These are phyloP conservation scores for Peribatodes rhomboidaria DNA, from an alignment of 2,888 invertebrate species.

Conservation along the genomic window DNA sequence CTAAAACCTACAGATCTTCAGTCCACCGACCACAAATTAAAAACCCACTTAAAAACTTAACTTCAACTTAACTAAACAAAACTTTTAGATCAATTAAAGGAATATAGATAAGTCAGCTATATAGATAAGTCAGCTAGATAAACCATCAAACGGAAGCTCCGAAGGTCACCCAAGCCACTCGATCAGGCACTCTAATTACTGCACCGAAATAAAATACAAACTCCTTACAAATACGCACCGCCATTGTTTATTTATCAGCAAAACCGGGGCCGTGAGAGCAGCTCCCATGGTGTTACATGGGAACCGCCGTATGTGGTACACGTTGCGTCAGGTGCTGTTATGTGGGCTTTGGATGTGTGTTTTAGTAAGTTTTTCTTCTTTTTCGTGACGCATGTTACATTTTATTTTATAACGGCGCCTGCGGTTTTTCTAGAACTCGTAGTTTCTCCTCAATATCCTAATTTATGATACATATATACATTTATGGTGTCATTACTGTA, in stretches of 20 bases:
- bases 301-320: conserved; percentile 44
- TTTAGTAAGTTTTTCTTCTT: background rate
- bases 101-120: no score
- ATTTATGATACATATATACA: no score
- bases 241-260: conserved; percentile 49
- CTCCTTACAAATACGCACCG: conserved; percentile 39
- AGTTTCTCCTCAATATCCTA: no score
- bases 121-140: background rate
- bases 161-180: conserved; percentile 26
- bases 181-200: conserved; percentile 39
- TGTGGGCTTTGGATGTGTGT: conserved; percentile 9
- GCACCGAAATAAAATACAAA: conserved; percentile 22
- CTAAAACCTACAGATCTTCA: no score
- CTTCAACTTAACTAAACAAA: no score
- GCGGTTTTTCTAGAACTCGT: no score
- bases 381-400: background rate
- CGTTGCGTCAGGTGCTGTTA: conserved; percentile 29
- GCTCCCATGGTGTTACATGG: conserved; percentile 58
- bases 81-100: no score
- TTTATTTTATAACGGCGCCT: no score
- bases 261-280: conserved; percentile 67
- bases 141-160: conserved; percentile 21
- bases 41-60: no score
- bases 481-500: no score
- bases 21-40: no score